Base-by-base conservation (phyloP, 2,797 vertebrate species). In the Neostethus bicornis region DNA sequence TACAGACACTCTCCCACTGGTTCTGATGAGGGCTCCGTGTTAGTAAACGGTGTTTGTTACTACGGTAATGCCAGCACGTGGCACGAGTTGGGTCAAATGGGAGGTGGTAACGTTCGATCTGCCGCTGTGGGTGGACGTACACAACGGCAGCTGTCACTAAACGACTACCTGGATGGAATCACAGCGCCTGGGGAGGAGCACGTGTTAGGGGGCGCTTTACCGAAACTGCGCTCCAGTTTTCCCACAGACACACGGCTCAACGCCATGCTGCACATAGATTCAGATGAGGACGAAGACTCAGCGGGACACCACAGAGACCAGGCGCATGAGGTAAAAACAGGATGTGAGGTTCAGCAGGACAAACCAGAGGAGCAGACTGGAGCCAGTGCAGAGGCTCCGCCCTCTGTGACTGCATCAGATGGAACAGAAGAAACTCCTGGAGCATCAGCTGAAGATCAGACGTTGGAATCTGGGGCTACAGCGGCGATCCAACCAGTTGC, bases 181-280 rank as follows among this genome's bases (percentile, higher is more conserved):
- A 31, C 32, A 13, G 31, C 31, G 9, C 31, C 31, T 12, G 31
- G 31, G 1, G 31, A 31, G 31, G 31, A 32, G 31, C 31, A 32
- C 9, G 31, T 4, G 14, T 12, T 5, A 31, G 31, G 12, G 12
- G 31, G 31, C 31, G 1, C 12, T 32, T 32, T 32, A 32, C 31
- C 31, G 2, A 32, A 32, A 14, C 31, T 32, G 20, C 93, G 95
- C 70, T 98, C 96, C 12, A 98, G 96, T 83, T 98, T 98, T 49
- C 96, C 96, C 23, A 98, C 96, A 0, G 96, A 98, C 85, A 98
- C 96, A 0, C 92, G 96, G 65, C 94, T 98, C 59, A 98, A 92
- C 13, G 93, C 96, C 5, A 98, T 98, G 96, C 92, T 98, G 69
- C 96, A 98, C 60, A 98, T 98, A 3, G 96, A 98, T 89, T 98